Evolutionary conservation across 2,797 vertebrate species (phyloP), one percentile per base, ranked within the genome.

Genomic region (Hylomyscus alleni): DNA sequence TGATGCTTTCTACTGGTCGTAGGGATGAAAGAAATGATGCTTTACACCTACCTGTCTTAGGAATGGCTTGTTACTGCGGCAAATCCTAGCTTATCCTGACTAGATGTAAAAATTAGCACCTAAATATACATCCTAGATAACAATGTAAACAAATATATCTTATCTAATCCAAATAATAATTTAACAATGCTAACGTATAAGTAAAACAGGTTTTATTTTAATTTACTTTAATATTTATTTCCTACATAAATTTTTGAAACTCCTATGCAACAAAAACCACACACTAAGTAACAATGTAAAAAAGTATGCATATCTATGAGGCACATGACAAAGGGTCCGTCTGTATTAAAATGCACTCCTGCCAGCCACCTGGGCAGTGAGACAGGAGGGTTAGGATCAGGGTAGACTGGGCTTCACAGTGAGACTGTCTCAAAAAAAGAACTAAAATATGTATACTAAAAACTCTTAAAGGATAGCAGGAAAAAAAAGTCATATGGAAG

Each of bases 181-280:
- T 87, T 87, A 34, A 83, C 19, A 56, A 90, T 50, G 58, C 29
- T 37, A 89, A 93, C 22, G 44, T 89, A 89, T 40, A n/a, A 56
- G 69, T 72, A 52, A 52, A 84, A 50, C 26, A 60, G 47, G 11
- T 3, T 62, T 60, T 24, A 22, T 58, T 60, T 60, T 60, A 60
- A 60, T 60, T 60, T 60, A 60, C 24, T 60, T 60, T 24, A 60
- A 60, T 60, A 60, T 60, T 60, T 60, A 91, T 60, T 77, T 47
- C 31, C 22, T 77, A 91, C 3, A 62, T 17, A 77, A 90, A 93
- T 47, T 67, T 47, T 60, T 58, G 31, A 88, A 69, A 40, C 22
- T 58, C 75, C 47, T 2, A 91, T 9, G 12, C 7, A 44, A 60
- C 69, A 93, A 56, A 81, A 72, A 15, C 24, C 34, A 12, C 26